A percentile compares a stretch with the other conserved stretches of the same genome.
Conservation (phyloP, 2,113 vertebrate genomes). For the Corythoichthys haematopterus region DNA sequence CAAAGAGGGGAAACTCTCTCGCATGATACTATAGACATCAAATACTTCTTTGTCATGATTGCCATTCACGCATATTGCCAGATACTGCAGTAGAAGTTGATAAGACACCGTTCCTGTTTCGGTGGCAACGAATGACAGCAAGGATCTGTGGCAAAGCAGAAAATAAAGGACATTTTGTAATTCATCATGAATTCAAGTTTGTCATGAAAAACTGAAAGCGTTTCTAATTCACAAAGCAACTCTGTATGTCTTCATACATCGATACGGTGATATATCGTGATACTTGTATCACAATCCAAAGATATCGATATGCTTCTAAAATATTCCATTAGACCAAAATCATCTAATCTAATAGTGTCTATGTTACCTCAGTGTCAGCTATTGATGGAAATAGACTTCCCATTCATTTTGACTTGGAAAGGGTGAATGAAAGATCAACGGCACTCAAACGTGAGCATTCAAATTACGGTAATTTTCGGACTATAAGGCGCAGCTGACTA, state of each 20-base stretch:
- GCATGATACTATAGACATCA: slow-evolving; percentile 87
- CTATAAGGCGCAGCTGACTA: too few species aligned
- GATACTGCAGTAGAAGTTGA: slow-evolving; percentile 77
- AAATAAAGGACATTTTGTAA: neutral
- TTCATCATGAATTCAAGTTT: neutral
- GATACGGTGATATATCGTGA: too few species aligned
- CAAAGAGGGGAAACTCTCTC: slow-evolving; percentile 73
- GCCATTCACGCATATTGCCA: slow-evolving; percentile 78
- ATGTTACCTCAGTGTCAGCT: too few species aligned
- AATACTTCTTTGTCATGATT: slow-evolving; percentile 74
- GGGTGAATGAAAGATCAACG: too few species aligned
- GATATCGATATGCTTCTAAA: too few species aligned
- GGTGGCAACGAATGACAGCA: slow-evolving; percentile 77
- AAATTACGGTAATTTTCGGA: too few species aligned
- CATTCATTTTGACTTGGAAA: too few species aligned
- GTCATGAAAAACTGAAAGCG: neutral
- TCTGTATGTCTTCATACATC: neutral
- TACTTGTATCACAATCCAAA: too few species aligned
- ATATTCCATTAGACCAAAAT: too few species aligned
- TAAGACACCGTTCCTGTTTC: slow-evolving; percentile 79
- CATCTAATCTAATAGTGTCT: too few species aligned
- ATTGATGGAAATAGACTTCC: too few species aligned
- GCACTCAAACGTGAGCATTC: too few species aligned
- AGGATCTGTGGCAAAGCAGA: slow-evolving; percentile 70
- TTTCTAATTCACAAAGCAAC: neutral